Evolutionary conservation across 92 coral and sea anemone species (phyloP).

Genomic region (Siderastrea radians): DNA sequence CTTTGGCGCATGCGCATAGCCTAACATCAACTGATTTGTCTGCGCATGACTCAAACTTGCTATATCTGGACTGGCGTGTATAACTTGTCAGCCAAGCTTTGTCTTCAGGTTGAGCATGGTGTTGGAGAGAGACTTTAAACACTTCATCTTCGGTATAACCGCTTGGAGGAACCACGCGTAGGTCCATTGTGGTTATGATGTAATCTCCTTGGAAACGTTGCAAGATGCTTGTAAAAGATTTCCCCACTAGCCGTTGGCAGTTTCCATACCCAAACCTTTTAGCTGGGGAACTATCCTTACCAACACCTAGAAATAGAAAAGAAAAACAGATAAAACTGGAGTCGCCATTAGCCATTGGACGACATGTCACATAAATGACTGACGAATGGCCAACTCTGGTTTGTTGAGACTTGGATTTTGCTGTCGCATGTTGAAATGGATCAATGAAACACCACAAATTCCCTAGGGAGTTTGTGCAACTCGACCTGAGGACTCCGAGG

Average conservation of each 20-base stretch:
- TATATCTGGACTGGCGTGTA: conserved; percentile 56
- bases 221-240: conserved; percentile 38
- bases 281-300: not conserved
- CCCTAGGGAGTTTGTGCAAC: too few relatives aligned
- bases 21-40: conserved; percentile 79
- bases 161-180: conserved; percentile 56
- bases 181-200: conserved; percentile 36
- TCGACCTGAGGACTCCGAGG: too few relatives aligned
- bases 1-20: conserved; percentile 85
- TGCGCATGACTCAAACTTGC: conserved; percentile 85
- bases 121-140: conserved; percentile 37
- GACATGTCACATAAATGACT: too few relatives aligned
- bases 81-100: conserved; percentile 24
- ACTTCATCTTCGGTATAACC: conserved; percentile 38
- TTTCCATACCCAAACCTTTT: conserved; percentile 51
- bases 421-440: too few relatives aligned
- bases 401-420: too few relatives aligned
- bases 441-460: too few relatives aligned
- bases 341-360: too few relatives aligned
- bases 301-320: not conserved
- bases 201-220: conserved; percentile 43
- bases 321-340: not conserved
- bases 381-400: too few relatives aligned
- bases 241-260: conserved; percentile 61
- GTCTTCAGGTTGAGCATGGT: conserved; percentile 10